Conservation (phyloP, 2,113 vertebrate genomes). For the Phalacrocorax carbo region DNA sequence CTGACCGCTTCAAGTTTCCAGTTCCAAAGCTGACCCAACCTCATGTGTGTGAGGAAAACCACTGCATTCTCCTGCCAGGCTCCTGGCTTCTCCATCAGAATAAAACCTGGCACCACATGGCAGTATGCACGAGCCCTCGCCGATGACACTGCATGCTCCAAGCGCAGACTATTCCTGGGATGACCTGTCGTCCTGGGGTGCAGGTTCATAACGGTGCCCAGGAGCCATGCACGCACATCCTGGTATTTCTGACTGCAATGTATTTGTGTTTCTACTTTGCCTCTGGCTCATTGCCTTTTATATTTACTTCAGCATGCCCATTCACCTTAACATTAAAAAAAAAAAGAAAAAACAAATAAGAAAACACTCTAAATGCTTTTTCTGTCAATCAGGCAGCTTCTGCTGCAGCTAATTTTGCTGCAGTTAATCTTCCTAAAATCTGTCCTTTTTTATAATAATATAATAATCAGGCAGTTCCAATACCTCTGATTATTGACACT, state of each 20-base stretch:
- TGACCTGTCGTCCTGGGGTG: constrained; percentile 35
- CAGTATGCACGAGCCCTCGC: accelerated
- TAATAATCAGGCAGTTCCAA: not conserved
- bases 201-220: constrained; percentile 20
- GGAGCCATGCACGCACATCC: not conserved
- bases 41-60: not conserved
- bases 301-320: constrained; percentile 22
- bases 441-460: not conserved
- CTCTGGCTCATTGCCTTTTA: constrained; percentile 46
- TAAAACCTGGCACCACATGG: not conserved
- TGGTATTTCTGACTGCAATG: constrained; percentile 32
- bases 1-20: not conserved
- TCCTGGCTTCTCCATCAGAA: not conserved
- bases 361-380: not conserved
- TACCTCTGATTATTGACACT: not conserved
- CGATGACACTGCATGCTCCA: not conserved
- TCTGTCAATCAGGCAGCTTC: not conserved
- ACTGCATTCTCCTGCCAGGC: not conserved
- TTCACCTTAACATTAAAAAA: not conserved
- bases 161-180: constrained; percentile 46
- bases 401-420: not conserved
- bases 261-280: constrained; percentile 42
- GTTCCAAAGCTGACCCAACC: not conserved
- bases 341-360: not conserved
- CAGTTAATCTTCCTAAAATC: not conserved